phyloP scores from a whole-genome alignment of 2,888 invertebrate species.

The Amphipoea oculea region DNA sequence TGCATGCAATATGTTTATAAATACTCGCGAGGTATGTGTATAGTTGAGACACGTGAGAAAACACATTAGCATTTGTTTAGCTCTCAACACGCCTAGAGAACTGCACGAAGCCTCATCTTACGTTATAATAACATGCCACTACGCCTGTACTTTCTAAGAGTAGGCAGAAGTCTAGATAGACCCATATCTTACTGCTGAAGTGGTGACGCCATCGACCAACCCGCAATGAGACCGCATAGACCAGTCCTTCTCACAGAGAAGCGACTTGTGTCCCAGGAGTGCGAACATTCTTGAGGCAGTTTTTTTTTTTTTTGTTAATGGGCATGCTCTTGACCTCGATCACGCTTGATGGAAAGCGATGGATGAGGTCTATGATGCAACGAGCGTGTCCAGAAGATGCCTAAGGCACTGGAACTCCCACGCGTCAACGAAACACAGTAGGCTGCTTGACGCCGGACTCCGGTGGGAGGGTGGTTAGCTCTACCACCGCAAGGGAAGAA shows the following conservation, averaged over 20 bases:
- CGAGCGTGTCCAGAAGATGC: too few species aligned
- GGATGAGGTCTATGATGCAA: too few species aligned
- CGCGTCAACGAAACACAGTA: too few species aligned
- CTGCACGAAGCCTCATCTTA: background rate
- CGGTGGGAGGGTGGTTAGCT: too few species aligned
- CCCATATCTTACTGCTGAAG: background rate
- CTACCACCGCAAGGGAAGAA: too few species aligned
- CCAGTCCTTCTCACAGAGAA: background rate
- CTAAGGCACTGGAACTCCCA: too few species aligned
- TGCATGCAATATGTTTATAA: conserved; percentile 8
- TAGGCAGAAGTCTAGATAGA: background rate
- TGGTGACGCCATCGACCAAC: background rate
- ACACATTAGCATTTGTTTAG: conserved; percentile 40
- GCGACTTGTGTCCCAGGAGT: background rate
- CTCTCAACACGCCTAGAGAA: conserved; percentile 1
- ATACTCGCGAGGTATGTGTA: conserved; percentile 2
- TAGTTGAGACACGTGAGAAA: conserved; percentile 10
- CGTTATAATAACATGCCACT: background rate
- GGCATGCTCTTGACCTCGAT: too few species aligned
- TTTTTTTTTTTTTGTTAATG: too few species aligned
- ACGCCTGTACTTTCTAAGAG: background rate
- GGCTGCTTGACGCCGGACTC: too few species aligned
- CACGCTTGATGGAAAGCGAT: too few species aligned
- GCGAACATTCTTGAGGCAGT: background rate
- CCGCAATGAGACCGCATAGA: background rate